Evolutionary conservation across 2,888 invertebrate genomes (phyloP).

Genomic region (Itoplectis maculator): DNA sequence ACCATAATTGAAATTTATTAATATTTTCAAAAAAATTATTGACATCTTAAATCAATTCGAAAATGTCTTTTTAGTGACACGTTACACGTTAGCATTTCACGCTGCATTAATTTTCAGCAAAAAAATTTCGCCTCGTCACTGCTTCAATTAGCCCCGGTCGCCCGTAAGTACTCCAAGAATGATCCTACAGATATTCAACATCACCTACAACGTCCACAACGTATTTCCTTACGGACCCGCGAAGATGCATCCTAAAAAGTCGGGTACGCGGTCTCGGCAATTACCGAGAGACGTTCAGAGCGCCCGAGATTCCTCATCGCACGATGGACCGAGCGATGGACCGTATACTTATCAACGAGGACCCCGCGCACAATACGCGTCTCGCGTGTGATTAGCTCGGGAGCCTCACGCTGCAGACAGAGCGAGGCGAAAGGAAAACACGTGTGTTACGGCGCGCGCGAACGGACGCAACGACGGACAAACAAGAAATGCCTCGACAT

Average conservation of each 20-base stretch:
- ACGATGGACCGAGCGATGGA: conserved; percentile 6
- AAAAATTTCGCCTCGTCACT: background rate
- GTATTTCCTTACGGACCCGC: background rate
- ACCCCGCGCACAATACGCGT: conserved; percentile 29
- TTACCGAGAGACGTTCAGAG: conserved; percentile 48
- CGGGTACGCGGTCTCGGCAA: conserved; percentile 28
- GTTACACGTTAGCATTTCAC: background rate
- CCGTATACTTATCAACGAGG: conserved; percentile 51
- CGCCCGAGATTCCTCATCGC: conserved; percentile 19
- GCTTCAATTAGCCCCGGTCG: background rate
- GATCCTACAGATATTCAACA: conserved; percentile 11
- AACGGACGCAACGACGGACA: conserved; percentile 28
- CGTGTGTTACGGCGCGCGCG: too few species aligned
- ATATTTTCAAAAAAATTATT: too few species aligned
- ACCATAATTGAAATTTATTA: too few species aligned
- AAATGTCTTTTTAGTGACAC: background rate
- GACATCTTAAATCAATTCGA: too few species aligned
- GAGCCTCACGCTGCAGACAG: background rate
- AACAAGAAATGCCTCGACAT: conserved; percentile 47
- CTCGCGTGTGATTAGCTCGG: conserved; percentile 30
- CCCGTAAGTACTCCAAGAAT: background rate
- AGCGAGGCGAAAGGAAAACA: conserved; percentile 5
- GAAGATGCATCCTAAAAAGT: conserved; percentile 11
- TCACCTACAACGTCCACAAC: too few species aligned
- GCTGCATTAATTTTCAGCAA: background rate